Evolutionary conservation across 2,113 vertebrate species (phyloP).

Genomic region (Mirza zaza): DNA sequence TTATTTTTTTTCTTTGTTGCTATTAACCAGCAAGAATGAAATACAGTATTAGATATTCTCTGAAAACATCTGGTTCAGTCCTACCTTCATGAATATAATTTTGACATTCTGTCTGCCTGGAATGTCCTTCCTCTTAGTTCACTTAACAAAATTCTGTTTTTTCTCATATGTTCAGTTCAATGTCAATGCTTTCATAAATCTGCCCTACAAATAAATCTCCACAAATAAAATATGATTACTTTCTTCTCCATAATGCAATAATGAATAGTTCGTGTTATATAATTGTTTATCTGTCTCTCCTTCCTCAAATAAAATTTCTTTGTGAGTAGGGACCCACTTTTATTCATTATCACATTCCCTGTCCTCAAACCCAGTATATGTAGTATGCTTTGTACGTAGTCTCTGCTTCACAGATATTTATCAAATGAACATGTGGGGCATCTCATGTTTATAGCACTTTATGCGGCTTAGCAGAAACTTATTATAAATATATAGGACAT

Average conservation of each 20-base stretch:
- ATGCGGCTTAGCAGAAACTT: background rate
- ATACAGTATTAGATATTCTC: background rate
- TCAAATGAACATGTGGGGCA: background rate
- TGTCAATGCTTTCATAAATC: background rate
- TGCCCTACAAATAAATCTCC: background rate
- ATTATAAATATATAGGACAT: background rate
- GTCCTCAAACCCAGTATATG: background rate
- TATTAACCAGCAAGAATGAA: background rate
- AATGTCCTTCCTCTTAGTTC: background rate
- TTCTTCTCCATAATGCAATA: background rate
- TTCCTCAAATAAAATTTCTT: background rate
- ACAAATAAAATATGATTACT: slow-evolving; percentile 29
- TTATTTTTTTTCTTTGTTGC: background rate
- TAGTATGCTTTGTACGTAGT: background rate
- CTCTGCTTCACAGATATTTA: background rate
- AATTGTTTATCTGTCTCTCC: slow-evolving; percentile 14
- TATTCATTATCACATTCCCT: background rate
- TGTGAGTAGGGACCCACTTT: background rate
- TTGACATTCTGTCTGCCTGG: background rate
- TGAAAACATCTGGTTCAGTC: slow-evolving; percentile 28
- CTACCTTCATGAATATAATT: background rate
- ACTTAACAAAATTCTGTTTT: background rate
- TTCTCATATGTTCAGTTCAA: background rate
- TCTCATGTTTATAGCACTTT: background rate
- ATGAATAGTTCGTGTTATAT: background rate